Conservation (phyloP, 1,140 invertebrate genomes). For the Heliothis virescens region DNA sequence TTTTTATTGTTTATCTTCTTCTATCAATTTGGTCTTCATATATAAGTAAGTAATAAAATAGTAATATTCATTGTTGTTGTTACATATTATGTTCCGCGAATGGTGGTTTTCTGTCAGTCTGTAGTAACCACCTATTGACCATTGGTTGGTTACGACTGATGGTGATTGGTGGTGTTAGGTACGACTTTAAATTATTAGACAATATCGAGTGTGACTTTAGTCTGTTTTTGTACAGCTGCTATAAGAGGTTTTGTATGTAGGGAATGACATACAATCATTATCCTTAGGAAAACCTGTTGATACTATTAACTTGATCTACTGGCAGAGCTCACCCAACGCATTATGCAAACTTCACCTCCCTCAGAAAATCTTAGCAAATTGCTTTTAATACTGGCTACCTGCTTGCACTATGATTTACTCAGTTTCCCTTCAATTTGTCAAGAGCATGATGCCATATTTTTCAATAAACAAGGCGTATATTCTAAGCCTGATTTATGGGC, state of each 20-base stretch:
- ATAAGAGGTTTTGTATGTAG: no score
- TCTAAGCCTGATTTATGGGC: conserved; percentile 28
- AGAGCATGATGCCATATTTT: conserved; percentile 34
- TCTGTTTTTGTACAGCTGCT: no score
- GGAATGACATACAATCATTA: not conserved
- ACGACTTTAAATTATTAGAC: no score
- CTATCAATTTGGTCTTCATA: not conserved
- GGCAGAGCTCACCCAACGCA: not conserved
- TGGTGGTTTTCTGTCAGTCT: no score
- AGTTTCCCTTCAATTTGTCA: conserved; percentile 31
- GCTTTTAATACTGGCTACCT: conserved; percentile 2
- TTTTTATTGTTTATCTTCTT: not conserved
- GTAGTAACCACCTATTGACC: no score
- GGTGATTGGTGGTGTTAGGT: no score
- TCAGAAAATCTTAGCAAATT: conserved; percentile 5
- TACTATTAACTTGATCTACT: not conserved
- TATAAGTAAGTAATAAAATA: no score
- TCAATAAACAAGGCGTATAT: conserved; percentile 34
- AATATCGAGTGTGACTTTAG: no score
- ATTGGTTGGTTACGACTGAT: no score
- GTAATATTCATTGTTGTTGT: no score
- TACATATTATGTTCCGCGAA: no score
- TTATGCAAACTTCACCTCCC: no score
- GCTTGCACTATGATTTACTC: conserved; percentile 20
- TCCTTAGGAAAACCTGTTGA: not conserved